phyloP scores from a whole-genome alignment of 2,113 vertebrate species.

The Burhinus bistriatus region DNA sequence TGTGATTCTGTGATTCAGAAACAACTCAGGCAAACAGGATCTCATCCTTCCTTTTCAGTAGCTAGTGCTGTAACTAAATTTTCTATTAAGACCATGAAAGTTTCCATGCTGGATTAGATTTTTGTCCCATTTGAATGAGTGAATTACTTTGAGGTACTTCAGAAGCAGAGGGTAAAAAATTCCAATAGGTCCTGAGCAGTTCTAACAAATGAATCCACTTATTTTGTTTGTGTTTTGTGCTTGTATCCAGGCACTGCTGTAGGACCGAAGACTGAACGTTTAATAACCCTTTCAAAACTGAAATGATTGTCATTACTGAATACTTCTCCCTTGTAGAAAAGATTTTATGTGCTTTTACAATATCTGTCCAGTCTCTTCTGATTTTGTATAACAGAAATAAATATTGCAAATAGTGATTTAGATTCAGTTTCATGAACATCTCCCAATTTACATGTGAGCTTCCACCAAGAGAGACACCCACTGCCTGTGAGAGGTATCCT shows the following conservation, averaged over 20 bases:
- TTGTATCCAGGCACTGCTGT: neutral
- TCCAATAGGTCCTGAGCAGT: neutral
- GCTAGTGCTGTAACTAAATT: neutral
- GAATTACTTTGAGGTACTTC: neutral
- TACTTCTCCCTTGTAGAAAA: neutral
- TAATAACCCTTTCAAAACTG: neutral
- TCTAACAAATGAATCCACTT: neutral
- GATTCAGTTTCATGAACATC: neutral
- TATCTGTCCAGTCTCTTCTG: neutral
- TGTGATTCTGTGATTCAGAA: neutral
- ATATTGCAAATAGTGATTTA: neutral
- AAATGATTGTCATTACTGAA: neutral
- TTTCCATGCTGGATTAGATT: neutral
- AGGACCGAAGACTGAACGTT: neutral
- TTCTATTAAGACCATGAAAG: neutral
- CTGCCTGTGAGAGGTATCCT: neutral
- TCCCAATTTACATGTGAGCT: neutral
- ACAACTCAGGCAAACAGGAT: neutral
- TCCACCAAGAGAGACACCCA: neutral
- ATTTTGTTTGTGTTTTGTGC: neutral
- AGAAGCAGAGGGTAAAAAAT: neutral
- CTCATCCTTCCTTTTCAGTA: neutral
- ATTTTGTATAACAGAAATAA: neutral
- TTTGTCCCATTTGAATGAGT: neutral
- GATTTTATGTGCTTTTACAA: neutral